phyloP scores from a whole-genome alignment of 2,888 invertebrate species.

The Pollenia griseotomentosa region DNA sequence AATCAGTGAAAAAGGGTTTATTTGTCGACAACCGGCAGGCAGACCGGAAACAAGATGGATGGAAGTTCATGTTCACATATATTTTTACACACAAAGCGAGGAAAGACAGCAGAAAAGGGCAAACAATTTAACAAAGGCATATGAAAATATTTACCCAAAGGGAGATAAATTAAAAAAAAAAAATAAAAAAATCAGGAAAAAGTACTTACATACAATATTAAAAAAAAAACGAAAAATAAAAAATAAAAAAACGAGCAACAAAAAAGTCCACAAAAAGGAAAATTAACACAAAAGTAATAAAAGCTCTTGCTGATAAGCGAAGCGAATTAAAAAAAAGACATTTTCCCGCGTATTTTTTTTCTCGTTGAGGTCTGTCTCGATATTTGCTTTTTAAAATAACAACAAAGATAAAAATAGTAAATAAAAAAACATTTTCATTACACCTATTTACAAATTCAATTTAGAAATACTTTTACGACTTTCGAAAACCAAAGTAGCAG shows the following conservation, averaged over 20 bases:
- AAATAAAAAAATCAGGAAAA: slow-evolving; percentile 61
- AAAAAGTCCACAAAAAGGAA: slow-evolving; percentile 68
- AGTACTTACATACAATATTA: slow-evolving; percentile 56
- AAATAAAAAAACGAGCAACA: slow-evolving; percentile 68
- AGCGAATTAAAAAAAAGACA: slow-evolving; percentile 58
- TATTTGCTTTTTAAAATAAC: background rate
- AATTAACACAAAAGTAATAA: slow-evolving; percentile 82
- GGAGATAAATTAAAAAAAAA: slow-evolving; percentile 68
- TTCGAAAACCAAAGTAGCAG: background rate
- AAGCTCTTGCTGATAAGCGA: slow-evolving; percentile 80
- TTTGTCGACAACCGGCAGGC: slow-evolving; percentile 64
- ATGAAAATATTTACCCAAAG: slow-evolving; percentile 66
- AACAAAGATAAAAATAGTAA: background rate
- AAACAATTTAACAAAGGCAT: slow-evolving; percentile 52
- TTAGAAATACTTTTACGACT: background rate
- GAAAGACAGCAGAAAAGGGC: slow-evolving; percentile 36
- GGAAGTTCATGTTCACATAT: slow-evolving; percentile 22
- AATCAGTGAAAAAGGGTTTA: slow-evolving; percentile 74
- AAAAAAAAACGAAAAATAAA: slow-evolving; percentile 75
- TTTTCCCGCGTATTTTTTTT: background rate
- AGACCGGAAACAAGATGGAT: slow-evolving; percentile 30
- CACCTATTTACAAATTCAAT: background rate
- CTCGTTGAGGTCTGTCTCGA: background rate
- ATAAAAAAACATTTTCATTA: background rate
- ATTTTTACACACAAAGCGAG: slow-evolving; percentile 3